Percentiles rank a stretch among this genome's conserved stretches.
phyloP scores from a whole-genome alignment of 1,140 invertebrate species.

The Eriosoma lanigerum region DNA sequence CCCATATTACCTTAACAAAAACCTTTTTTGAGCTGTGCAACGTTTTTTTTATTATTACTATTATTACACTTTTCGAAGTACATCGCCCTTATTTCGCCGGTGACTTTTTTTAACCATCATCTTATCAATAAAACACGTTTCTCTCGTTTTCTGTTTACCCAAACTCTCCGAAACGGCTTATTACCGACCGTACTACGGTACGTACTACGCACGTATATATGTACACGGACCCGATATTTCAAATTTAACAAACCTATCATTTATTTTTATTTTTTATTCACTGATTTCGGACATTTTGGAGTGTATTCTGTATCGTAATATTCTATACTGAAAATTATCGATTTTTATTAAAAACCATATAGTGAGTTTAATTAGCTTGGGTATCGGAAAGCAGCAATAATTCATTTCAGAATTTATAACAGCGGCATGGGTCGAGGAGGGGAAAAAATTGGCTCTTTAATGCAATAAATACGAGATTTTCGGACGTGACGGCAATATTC shows the following conservation, averaged over 20 bases:
- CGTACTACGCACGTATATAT: too few relatives aligned
- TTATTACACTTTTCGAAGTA: background rate
- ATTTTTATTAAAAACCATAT: too few relatives aligned
- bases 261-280: too few relatives aligned
- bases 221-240: too few relatives aligned
- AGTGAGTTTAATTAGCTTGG: background rate
- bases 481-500: constrained; percentile 35
- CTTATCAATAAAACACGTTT: background rate
- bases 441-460: constrained; percentile 27
- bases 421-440: background rate
- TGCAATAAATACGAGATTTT: constrained; percentile 36
- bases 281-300: too few relatives aligned
- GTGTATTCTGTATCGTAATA: too few relatives aligned
- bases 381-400: background rate
- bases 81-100: background rate
- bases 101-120: background rate
- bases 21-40: background rate
- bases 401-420: constrained; percentile 10
- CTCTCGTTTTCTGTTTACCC: background rate
- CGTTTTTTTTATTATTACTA: background rate
- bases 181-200: background rate
- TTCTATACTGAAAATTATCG: too few relatives aligned
- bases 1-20: background rate
- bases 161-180: background rate
- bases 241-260: too few relatives aligned